Conservation (phyloP, 2,113 vertebrate genomes). For the Rattus rattus region DNA sequence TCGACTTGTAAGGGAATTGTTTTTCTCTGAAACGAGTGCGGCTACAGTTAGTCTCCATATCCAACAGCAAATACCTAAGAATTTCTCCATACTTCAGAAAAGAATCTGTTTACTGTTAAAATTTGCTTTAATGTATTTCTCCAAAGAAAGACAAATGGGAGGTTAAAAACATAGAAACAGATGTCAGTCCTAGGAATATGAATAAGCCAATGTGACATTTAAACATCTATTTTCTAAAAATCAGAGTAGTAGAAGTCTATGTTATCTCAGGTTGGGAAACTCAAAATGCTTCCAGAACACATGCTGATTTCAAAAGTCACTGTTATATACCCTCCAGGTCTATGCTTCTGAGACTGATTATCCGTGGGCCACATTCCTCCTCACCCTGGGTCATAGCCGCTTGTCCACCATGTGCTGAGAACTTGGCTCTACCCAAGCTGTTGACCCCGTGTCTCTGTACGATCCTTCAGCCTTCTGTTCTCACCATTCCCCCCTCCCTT, state of each 20-base stretch:
- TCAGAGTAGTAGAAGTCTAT: background rate
- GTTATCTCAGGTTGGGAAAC: background rate
- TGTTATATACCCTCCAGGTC: background rate
- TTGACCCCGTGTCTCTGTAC: background rate
- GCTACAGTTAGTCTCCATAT: background rate
- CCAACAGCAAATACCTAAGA: constrained; percentile 15
- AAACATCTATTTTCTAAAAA: constrained; percentile 53
- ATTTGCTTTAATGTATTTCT: constrained; percentile 21
- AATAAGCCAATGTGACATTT: constrained; percentile 41
- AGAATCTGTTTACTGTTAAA: constrained; percentile 42
- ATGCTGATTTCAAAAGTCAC: background rate
- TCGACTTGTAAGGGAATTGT: constrained; percentile 9
- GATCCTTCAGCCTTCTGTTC: constrained; percentile 17
- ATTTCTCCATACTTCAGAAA: constrained; percentile 47
- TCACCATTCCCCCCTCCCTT: background rate
- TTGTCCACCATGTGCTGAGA: background rate
- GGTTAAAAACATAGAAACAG: constrained; percentile 20
- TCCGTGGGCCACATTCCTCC: background rate
- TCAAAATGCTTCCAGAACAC: constrained; percentile 8
- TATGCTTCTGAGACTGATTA: background rate
- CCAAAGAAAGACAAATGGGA: constrained; percentile 17
- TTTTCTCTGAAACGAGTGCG: constrained; percentile 23
- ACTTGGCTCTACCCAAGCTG: background rate
- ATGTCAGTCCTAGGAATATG: background rate
- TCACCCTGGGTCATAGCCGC: background rate